phyloP scores from a whole-genome alignment of 2,113 vertebrate species.

The Emydura subglobosa region DNA sequence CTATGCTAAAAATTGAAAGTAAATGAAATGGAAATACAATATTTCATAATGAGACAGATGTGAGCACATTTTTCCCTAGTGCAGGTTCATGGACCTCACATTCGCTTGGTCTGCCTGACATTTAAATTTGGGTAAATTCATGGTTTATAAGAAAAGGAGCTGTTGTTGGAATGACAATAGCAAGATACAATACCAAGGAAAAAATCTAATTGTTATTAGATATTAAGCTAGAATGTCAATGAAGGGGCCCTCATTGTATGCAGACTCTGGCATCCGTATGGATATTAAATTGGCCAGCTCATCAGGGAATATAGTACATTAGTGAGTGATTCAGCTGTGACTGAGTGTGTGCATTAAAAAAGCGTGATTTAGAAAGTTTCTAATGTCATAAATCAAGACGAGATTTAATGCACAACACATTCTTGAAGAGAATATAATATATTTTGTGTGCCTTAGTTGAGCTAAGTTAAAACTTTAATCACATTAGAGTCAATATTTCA shows the following conservation, averaged over 20 bases:
- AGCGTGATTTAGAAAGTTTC: slow-evolving; percentile 50
- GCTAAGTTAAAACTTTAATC: slow-evolving; percentile 33
- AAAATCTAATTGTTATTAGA: slow-evolving; percentile 71
- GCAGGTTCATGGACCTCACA: slow-evolving; percentile 57
- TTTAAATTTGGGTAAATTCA: slow-evolving; percentile 78
- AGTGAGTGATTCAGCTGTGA: slow-evolving; percentile 67
- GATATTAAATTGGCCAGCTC: slow-evolving; percentile 69
- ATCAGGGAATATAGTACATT: slow-evolving; percentile 64
- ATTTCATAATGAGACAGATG: slow-evolving; percentile 75
- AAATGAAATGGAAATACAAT: slow-evolving; percentile 73
- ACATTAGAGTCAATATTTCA: slow-evolving; percentile 30
- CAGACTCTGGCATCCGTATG: slow-evolving; percentile 56
- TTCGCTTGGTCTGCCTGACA: slow-evolving; percentile 67
- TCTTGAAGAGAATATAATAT: neutral
- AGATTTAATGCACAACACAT: slow-evolving; percentile 37
- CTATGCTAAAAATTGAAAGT: slow-evolving; percentile 64
- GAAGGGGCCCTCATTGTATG: slow-evolving; percentile 54
- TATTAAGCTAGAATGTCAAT: slow-evolving; percentile 66
- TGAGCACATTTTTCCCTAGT: slow-evolving; percentile 53
- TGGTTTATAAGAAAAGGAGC: slow-evolving; percentile 76
- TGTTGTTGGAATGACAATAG: slow-evolving; percentile 76
- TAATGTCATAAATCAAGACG: slow-evolving; percentile 69
- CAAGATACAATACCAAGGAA: slow-evolving; percentile 55
- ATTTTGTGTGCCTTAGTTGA: slow-evolving; percentile 36
- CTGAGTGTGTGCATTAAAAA: slow-evolving; percentile 32